phyloP scores from a whole-genome alignment of 1,140 invertebrate genomes.

The Anastrepha ludens region DNA sequence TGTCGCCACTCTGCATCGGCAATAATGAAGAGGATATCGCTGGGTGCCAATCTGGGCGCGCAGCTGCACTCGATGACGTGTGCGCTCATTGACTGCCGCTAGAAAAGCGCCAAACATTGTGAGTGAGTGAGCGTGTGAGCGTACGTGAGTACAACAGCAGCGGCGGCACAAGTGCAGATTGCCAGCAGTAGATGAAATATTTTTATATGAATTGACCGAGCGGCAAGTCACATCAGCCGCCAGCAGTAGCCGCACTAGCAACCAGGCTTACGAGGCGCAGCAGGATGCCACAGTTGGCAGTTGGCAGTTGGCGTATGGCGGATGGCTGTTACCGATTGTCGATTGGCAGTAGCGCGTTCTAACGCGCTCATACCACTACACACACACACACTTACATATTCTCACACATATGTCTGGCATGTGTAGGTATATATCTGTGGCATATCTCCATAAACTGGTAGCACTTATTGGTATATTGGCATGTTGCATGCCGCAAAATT shows the following conservation, averaged over 20 bases:
- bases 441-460: not conserved
- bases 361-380: not conserved
- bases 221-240: constrained; percentile 59
- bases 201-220: constrained; percentile 71
- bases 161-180: constrained; percentile 71
- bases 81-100: not conserved
- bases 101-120: not conserved
- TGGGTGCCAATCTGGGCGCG: not conserved
- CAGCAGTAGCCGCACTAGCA: not conserved
- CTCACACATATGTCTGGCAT: too few species aligned
- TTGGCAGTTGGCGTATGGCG: constrained; percentile 49
- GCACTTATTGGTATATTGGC: not conserved
- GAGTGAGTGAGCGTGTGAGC: too few species aligned
- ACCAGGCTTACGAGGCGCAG: constrained; percentile 61
- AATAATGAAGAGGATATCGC: constrained; percentile 55
- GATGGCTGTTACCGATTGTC: not conserved
- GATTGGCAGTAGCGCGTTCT: not conserved
- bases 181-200: constrained; percentile 72
- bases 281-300: constrained; percentile 63
- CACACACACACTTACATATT: too few species aligned
- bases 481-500: constrained; percentile 13
- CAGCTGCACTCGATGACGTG: constrained; percentile 37
- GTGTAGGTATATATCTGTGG: not conserved
- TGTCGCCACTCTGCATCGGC: constrained; percentile 30
- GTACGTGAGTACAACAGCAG: not conserved